Evolutionary conservation across 2,113 vertebrate species (phyloP).

Genomic region (Bothrops jararaca): DNA sequence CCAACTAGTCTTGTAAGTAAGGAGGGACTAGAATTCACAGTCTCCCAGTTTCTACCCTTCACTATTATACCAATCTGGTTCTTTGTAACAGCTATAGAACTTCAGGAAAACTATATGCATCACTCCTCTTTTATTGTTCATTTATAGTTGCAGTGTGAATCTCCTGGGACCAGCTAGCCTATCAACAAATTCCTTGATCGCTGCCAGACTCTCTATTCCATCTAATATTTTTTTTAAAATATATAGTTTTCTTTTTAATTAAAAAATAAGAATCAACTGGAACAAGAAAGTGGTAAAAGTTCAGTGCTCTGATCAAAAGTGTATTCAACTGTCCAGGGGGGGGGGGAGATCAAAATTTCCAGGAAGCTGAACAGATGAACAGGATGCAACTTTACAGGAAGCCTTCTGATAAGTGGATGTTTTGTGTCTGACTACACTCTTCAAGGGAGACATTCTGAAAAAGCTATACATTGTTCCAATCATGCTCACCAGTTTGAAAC

Average conservation of each 20-base stretch:
- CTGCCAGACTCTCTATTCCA: background rate
- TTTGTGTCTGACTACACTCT: background rate
- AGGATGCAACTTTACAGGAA: background rate
- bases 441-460: background rate
- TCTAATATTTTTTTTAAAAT: background rate
- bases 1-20: background rate
- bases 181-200: background rate
- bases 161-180: background rate
- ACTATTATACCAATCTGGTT: background rate
- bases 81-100: background rate
- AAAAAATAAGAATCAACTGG: no score
- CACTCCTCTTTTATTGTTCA: background rate
- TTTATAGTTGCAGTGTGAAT: background rate
- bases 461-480: background rate
- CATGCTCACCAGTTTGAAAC: background rate
- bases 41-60: background rate
- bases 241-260: no score
- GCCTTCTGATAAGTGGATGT: background rate
- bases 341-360: no score
- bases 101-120: background rate
- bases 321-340: no score
- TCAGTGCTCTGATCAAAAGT: no score
- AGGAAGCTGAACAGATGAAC: background rate
- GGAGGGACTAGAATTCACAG: background rate
- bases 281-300: no score